Conservation (phyloP, 1,140 invertebrate genomes). For the Aporrectodea caliginosa region DNA sequence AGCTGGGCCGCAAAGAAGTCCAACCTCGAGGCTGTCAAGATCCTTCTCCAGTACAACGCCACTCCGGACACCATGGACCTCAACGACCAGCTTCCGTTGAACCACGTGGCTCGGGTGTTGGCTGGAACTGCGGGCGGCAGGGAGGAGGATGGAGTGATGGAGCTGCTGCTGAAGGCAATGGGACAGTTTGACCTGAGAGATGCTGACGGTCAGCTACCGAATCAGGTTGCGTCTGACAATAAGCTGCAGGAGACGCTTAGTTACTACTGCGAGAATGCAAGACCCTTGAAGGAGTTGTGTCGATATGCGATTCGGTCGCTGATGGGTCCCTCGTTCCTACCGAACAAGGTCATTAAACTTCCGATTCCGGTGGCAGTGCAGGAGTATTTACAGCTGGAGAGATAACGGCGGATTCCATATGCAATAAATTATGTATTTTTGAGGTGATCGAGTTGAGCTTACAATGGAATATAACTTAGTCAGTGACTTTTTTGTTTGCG, state of each 20-base stretch:
- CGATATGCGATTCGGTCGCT: constrained; percentile 37
- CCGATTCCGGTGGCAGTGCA: constrained; percentile 42
- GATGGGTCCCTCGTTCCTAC: constrained; percentile 43
- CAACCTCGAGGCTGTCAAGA: constrained; percentile 80
- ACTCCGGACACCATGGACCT: constrained; percentile 54
- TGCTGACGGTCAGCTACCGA: constrained; percentile 36
- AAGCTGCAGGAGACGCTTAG: constrained; percentile 41
- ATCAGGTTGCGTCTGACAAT: constrained; percentile 39
- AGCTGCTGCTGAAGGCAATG: constrained; percentile 44
- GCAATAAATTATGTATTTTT: too few relatives aligned
- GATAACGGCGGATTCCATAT: too few relatives aligned
- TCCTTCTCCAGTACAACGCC: constrained; percentile 68
- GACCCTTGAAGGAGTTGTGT: constrained; percentile 41
- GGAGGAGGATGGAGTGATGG: constrained; percentile 45
- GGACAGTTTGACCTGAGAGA: constrained; percentile 47
- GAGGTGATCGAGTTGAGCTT: too few relatives aligned
- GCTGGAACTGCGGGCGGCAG: constrained; percentile 39
- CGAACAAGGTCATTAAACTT: constrained; percentile 41
- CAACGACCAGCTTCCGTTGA: constrained; percentile 41
- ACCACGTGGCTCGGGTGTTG: constrained; percentile 39
- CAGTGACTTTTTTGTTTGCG: too few relatives aligned
- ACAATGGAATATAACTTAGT: too few relatives aligned
- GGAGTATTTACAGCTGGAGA: constrained; percentile 40
- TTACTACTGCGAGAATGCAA: constrained; percentile 38
- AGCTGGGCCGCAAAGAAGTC: constrained; percentile 86